Evolutionary conservation across 1,140 invertebrate genomes (phyloP), one percentile per base, ranked within the genome.

Genomic region (Reticulitermes speratus): DNA sequence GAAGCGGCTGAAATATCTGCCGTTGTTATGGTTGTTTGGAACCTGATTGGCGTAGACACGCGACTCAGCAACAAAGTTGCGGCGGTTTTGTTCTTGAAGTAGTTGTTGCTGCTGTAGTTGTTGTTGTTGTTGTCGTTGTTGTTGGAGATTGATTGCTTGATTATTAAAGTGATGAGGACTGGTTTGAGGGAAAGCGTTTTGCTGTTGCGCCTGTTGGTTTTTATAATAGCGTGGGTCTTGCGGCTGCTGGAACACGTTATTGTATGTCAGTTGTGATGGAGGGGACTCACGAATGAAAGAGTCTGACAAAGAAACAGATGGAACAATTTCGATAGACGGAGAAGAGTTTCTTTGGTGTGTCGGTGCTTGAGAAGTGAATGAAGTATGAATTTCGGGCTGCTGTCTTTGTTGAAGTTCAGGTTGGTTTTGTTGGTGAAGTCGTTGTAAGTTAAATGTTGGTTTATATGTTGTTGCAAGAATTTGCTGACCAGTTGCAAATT

Each of bases 321-420:
- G 65, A n/a, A 75, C 25, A 12, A 75, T 30, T 30, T 75, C 65
- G 9, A 75, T 30, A 14, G 65, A 9, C 14, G 65, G n/a, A 0
- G 65, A 75, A 75, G n/a, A 25, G 5, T 75, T 25, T 30, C n/a
- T 75, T 11, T 75, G 65, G 0, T 75, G 65, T 25, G 65, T 9
- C 25, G 65, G 65, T 11, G 25, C 14, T 75, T 75, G 65, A 25
- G n/a, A 30, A n/a, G n/a, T 2, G n/a, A 30, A 30, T 11, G 65
- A 75, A 75, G 30, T 30, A 25, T 75, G 65, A 75, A 16, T n/a
- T 75, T 16, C 65, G 0, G n/a, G 65, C 44, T 30, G 45, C 85
- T 88, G 88, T n/a, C 87, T 86, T 84, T 87, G 88, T 45, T 82
- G 86, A 82, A 81, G 45, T 85, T 75, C 25, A n/a, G 55, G 69